Evolutionary conservation across 2,113 vertebrate genomes (phyloP), one percentile per base, ranked within the genome.

Genomic region (Struthidea cinerea): DNA sequence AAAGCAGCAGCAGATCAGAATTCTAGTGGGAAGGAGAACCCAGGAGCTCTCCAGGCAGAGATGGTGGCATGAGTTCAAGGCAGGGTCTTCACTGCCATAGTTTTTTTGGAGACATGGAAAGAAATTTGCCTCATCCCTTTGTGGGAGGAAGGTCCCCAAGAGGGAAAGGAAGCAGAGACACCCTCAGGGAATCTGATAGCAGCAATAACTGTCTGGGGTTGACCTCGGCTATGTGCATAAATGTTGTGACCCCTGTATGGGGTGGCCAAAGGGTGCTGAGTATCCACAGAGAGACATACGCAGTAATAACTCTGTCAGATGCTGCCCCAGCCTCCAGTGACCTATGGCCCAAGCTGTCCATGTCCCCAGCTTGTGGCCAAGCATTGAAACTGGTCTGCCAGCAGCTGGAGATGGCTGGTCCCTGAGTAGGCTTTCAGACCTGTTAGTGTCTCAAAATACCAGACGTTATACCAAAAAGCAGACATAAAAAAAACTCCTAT

Each of bases 211-310:
- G 35, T n/a, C 35, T 32, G 52, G n/a, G 55, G 27, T 2, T 57
- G 37, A 39, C 53, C 23, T 49, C 41, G 23, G 30, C 7, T 33
- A 6, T 27, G 47, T 0, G 0, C 22, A 23, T 16, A 32, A 52
- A 49, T 0, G 3, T 20, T 13, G 12, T 73, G 13, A 18, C 33
- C 20, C 3, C 0, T 44, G 42, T 17, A 3, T 9, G 49, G 30
- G 22, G 32, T 44, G 56, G 24, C 42, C 27, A 1, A 70, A 71
- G 37, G 13, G 18, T 2, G 1, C 3, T 49, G 47, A 2, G 1
- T 8, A n/a, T 5, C 23, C 4, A 0, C 7, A 87, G 47, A 75
- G 47, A n/a, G 30, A 28, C 20, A 6, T 4, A 30, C 0, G 0
- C 13, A 46, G 32, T 0, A 2, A 30, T 7, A 75, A 57, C 42